Evolutionary conservation across 2,888 invertebrate species (phyloP).

Genomic region (Ochlodes sylvanus): DNA sequence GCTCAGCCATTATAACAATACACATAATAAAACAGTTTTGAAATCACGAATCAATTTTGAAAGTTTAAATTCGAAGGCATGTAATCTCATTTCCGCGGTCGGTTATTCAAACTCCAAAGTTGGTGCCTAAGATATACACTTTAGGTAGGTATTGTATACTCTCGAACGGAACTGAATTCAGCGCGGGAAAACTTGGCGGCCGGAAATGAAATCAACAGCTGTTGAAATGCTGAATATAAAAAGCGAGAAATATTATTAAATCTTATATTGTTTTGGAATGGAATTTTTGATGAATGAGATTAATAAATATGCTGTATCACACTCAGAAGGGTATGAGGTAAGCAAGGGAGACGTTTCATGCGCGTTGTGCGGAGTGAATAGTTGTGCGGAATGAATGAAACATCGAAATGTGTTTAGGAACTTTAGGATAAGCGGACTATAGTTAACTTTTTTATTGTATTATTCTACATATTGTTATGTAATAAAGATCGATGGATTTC

Average conservation of each 20-base stretch:
- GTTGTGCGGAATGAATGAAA: too few relatives aligned
- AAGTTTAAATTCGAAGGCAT: slow-evolving; percentile 19
- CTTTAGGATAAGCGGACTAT: too few relatives aligned
- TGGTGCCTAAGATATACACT: slow-evolving; percentile 14
- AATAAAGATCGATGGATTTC: too few relatives aligned
- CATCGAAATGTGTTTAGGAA: too few relatives aligned
- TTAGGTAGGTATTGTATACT: slow-evolving; percentile 2
- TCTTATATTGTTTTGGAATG: neutral
- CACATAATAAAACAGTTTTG: too few relatives aligned
- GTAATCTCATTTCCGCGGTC: slow-evolving; percentile 7
- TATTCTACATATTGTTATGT: too few relatives aligned
- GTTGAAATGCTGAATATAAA: slow-evolving; percentile 6
- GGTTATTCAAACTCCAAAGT: slow-evolving; percentile 21
- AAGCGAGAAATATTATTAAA: neutral
- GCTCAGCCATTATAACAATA: too few relatives aligned
- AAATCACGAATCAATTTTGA: neutral
- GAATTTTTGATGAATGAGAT: neutral
- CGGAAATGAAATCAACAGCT: slow-evolving; percentile 28
- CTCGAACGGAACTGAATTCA: slow-evolving; percentile 21
- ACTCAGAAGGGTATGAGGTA: too few relatives aligned
- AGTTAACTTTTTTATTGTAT: too few relatives aligned
- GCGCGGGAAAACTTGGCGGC: slow-evolving; percentile 23
- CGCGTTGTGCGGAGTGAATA: too few relatives aligned
- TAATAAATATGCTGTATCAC: neutral
- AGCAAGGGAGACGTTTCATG: too few relatives aligned